A percentile compares a stretch with the other conserved stretches of the same genome.
These are phyloP conservation scores for Luperina testacea DNA, from an alignment of 2,888 invertebrate genomes.

Conservation along the genomic window DNA sequence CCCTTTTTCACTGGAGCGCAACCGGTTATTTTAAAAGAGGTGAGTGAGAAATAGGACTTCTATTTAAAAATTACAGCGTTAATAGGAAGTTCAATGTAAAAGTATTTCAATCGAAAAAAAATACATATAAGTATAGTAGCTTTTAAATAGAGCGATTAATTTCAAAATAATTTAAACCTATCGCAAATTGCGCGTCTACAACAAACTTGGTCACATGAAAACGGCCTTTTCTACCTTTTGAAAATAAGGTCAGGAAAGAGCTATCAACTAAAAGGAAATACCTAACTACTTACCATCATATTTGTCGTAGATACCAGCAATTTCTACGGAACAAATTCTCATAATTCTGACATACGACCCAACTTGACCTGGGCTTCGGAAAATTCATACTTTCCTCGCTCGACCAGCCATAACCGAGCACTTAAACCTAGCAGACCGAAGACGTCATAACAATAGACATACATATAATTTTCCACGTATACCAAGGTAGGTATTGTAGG, in stretches of 20 bases:
- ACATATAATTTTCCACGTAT: conserved; percentile 31
- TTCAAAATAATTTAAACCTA: not conserved
- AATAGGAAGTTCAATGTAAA: not conserved
- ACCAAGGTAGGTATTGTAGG: conserved; percentile 20
- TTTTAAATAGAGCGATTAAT: not conserved
- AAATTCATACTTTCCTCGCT: conserved; percentile 49
- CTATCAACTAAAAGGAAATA: conserved; percentile 27
- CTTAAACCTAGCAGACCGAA: conserved; percentile 51
- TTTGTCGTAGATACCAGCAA: conserved; percentile 38
- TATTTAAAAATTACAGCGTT: not conserved
- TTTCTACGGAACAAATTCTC: conserved; percentile 45
- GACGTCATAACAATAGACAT: conserved; percentile 58
- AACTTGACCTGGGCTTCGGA: conserved; percentile 50
- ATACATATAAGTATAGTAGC: too few relatives aligned
- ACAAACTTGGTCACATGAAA: not conserved
- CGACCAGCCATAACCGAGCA: conserved; percentile 45
- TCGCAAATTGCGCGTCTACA: not conserved
- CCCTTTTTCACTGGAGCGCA: not conserved
- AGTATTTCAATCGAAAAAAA: not conserved
- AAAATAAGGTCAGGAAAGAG: conserved; percentile 22
- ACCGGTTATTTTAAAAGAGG: not conserved
- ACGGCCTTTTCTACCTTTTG: not conserved
- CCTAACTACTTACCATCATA: conserved; percentile 20
- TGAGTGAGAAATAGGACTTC: not conserved
- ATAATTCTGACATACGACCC: conserved; percentile 51